phyloP scores from a whole-genome alignment of 2,888 invertebrate genomes.

The Eumerus sabulonum region DNA sequence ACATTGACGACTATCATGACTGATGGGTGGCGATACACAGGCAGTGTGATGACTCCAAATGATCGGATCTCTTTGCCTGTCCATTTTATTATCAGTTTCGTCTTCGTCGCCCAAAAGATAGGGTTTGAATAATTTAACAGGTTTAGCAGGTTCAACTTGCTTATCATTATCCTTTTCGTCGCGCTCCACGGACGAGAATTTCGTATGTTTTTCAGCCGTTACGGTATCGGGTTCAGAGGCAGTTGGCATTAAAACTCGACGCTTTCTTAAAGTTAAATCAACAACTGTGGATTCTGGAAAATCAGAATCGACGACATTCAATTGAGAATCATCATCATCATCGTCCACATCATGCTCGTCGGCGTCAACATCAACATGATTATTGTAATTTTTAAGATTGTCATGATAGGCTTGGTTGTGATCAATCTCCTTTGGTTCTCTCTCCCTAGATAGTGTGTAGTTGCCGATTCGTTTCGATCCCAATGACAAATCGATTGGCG shows the following conservation, averaged over 20 bases:
- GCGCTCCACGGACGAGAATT: slow-evolving; percentile 56
- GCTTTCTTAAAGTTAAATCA: slow-evolving; percentile 76
- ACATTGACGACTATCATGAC: slow-evolving; percentile 55
- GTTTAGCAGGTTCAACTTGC: slow-evolving; percentile 75
- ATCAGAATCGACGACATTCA: slow-evolving; percentile 64
- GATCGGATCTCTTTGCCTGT: slow-evolving; percentile 74
- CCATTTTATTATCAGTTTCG: slow-evolving; percentile 47
- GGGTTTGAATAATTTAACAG: slow-evolving; percentile 88
- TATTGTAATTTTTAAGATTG: too few species aligned
- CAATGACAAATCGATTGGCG: slow-evolving; percentile 77
- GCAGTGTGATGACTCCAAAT: slow-evolving; percentile 77
- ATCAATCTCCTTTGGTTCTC: slow-evolving; percentile 45
- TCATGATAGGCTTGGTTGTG: background rate
- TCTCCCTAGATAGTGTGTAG: slow-evolving; percentile 39
- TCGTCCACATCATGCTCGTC: slow-evolving; percentile 7
- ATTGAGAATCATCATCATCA: slow-evolving; percentile 57
- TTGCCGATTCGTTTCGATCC: slow-evolving; percentile 70
- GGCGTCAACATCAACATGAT: background rate
- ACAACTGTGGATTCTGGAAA: slow-evolving; percentile 70
- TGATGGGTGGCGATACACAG: slow-evolving; percentile 68
- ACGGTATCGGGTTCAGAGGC: slow-evolving; percentile 47
- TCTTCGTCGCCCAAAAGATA: slow-evolving; percentile 83
- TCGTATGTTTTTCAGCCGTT: slow-evolving; percentile 73
- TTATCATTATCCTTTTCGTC: slow-evolving; percentile 54
- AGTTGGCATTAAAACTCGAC: slow-evolving; percentile 70